Percentiles rank a stretch among this genome's conserved stretches.
These are phyloP conservation scores for Dastarcus helophoroides DNA, from an alignment of 2,888 invertebrate genomes.

Conservation along the genomic window DNA sequence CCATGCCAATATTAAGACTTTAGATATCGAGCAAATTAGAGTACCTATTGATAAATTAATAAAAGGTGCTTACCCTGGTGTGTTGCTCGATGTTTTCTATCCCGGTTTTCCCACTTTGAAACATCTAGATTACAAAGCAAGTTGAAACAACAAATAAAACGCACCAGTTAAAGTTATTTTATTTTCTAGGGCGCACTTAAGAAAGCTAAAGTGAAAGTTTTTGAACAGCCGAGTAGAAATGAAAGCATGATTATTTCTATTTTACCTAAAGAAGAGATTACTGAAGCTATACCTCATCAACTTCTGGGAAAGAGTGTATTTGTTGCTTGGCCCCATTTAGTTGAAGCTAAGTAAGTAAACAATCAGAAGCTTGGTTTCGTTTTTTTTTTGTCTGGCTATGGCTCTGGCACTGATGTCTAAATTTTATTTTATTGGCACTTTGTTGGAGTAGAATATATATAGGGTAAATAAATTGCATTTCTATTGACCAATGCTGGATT, in stretches of 20 bases:
- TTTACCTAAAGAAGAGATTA: constrained; percentile 32
- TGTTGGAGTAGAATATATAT: too few species aligned
- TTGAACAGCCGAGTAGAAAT: constrained; percentile 70
- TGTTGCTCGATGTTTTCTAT: constrained; percentile 57
- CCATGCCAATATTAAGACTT: constrained; percentile 41
- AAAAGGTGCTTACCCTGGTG: constrained; percentile 60
- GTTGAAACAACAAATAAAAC: too few species aligned
- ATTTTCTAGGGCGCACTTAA: constrained; percentile 38
- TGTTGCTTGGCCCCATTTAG: constrained; percentile 88
- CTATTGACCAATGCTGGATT: too few species aligned
- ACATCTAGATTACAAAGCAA: constrained; percentile 67
- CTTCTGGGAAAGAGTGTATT: constrained; percentile 63
- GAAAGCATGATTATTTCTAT: constrained; percentile 73
- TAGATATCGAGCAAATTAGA: constrained; percentile 47
- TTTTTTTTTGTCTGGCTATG: background rate
- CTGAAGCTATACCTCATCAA: constrained; percentile 32
- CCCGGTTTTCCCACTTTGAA: constrained; percentile 90
- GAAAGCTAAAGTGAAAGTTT: constrained; percentile 70
- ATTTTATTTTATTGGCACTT: too few species aligned
- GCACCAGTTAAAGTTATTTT: constrained; percentile 9
- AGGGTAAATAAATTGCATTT: too few species aligned
- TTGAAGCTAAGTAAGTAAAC: constrained; percentile 63
- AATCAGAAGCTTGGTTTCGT: too few species aligned
- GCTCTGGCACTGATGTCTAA: too few species aligned
- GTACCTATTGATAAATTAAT: constrained; percentile 47